Evolutionary conservation across 2,888 invertebrate species (phyloP).

Genomic region (Stenoptilia bipunctidactyla): DNA sequence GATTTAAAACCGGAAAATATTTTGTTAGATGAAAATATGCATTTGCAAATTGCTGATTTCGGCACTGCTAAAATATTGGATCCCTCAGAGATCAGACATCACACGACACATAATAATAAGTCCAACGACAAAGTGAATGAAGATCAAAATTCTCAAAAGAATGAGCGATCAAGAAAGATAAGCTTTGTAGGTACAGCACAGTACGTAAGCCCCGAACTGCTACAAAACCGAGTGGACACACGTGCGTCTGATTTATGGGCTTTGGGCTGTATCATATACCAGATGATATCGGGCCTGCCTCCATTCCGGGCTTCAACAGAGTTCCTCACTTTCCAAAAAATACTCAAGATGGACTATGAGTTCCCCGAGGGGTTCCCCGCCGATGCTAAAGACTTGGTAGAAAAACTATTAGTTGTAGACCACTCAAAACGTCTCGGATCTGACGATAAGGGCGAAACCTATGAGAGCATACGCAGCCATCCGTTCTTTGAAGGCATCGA

Average conservation of each 20-base stretch:
- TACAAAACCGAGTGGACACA: conserved; percentile 83
- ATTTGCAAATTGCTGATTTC: conserved; percentile 96
- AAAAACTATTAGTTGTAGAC: conserved; percentile 86
- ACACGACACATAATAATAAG: conserved; percentile 2
- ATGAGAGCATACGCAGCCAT: conserved; percentile 88
- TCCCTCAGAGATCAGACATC: conserved; percentile 33
- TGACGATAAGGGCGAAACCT: conserved; percentile 76
- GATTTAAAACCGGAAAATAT: conserved; percentile 99
- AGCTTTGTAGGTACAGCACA: conserved; percentile 99
- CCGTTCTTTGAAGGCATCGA: conserved; percentile 87
- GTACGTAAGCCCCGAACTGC: conserved; percentile 97
- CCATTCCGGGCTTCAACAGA: conserved; percentile 95
- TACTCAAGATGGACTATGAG: conserved; percentile 89
- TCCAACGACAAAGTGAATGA: conserved; percentile 19
- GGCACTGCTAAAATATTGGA: conserved; percentile 92
- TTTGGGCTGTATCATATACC: conserved; percentile 95
- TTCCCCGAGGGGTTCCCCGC: conserved; percentile 93
- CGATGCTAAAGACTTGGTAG: conserved; percentile 89
- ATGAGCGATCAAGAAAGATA: conserved; percentile 73
- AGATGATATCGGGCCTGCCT: conserved; percentile 94
- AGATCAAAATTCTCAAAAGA: conserved; percentile 32
- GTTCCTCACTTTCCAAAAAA: conserved; percentile 96
- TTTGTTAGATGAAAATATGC: conserved; percentile 94
- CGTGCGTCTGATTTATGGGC: conserved; percentile 96
- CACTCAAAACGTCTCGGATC: conserved; percentile 87